Evolutionary conservation across 30 jellyfish, hydroid and myxozoan species (phyloP).

Genomic region (Hydra vulgaris): DNA sequence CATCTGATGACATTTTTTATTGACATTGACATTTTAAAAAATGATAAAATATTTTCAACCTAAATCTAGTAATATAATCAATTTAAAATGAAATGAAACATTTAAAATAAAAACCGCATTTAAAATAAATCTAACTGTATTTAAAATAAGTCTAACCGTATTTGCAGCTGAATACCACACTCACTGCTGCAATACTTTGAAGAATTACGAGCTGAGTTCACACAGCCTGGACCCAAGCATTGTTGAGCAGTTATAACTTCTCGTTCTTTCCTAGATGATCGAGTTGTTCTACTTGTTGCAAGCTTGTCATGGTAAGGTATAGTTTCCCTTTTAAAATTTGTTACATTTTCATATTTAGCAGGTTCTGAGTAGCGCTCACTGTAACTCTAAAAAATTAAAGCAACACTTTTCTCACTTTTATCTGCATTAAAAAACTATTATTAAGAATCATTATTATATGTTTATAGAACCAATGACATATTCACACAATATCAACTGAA

Average conservation of each 20-base stretch:
- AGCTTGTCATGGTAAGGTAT: neutral
- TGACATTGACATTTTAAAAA: too few species aligned
- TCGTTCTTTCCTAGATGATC: conserved; percentile 22
- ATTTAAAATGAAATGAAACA: too few species aligned
- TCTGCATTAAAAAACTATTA: too few species aligned
- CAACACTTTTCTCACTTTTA: too few species aligned
- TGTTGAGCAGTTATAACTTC: conserved; percentile 46
- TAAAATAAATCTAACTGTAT: too few species aligned
- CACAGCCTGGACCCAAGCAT: conserved; percentile 97
- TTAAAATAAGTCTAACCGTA: conserved; percentile 38
- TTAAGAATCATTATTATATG: too few species aligned
- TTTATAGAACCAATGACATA: too few species aligned
- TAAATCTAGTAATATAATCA: too few species aligned
- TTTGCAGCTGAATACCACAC: conserved; percentile 87
- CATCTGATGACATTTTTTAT: too few species aligned
- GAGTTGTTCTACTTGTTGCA: conserved; percentile 15
- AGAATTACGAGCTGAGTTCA: conserved; percentile 55
- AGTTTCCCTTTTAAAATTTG: neutral
- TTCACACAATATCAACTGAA: too few species aligned
- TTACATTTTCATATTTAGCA: neutral
- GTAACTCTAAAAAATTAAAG: neutral
- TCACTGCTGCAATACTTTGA: conserved; percentile 92
- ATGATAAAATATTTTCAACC: too few species aligned
- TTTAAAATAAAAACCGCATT: too few species aligned
- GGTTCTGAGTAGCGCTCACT: neutral